Evolutionary conservation across 2,113 vertebrate genomes (phyloP).

Genomic region (Tupaia tana): DNA sequence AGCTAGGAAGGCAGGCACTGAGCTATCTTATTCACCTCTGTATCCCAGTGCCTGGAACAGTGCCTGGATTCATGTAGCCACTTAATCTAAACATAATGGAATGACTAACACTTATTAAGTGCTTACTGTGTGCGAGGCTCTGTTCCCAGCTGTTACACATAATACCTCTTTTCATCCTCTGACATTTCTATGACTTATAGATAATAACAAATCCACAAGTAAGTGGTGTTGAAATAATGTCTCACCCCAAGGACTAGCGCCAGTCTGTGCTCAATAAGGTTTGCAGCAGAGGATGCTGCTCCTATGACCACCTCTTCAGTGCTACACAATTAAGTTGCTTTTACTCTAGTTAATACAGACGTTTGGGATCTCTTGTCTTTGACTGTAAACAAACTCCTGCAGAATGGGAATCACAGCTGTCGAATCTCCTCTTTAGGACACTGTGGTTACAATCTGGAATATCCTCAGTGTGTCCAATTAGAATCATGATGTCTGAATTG

Average conservation of each 20-base stretch:
- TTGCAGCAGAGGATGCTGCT: not conserved
- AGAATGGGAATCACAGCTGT: not conserved
- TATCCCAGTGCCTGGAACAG: not conserved
- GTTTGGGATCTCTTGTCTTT: not conserved
- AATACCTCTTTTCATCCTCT: not conserved
- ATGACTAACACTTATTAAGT: not conserved
- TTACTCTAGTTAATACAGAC: not conserved
- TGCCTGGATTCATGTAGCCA: not conserved
- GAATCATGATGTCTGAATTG: not conserved
- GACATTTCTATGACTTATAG: not conserved
- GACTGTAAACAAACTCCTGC: constrained; percentile 25
- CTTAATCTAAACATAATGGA: not conserved
- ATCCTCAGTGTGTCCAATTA: not conserved
- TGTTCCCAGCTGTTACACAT: not conserved
- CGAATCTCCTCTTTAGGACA: not conserved
- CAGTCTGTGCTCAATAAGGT: not conserved
- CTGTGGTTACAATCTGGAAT: not conserved
- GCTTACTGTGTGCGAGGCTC: not conserved
- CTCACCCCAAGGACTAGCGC: not conserved
- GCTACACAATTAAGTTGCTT: not conserved
- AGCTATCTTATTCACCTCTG: not conserved
- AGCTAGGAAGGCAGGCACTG: not conserved
- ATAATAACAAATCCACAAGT: not conserved
- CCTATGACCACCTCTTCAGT: fast-evolving
- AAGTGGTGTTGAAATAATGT: not conserved